These are phyloP conservation scores for Melanotaenia pygmaea DNA, from an alignment of 2,797 vertebrate genomes.

Conservation along the genomic window DNA sequence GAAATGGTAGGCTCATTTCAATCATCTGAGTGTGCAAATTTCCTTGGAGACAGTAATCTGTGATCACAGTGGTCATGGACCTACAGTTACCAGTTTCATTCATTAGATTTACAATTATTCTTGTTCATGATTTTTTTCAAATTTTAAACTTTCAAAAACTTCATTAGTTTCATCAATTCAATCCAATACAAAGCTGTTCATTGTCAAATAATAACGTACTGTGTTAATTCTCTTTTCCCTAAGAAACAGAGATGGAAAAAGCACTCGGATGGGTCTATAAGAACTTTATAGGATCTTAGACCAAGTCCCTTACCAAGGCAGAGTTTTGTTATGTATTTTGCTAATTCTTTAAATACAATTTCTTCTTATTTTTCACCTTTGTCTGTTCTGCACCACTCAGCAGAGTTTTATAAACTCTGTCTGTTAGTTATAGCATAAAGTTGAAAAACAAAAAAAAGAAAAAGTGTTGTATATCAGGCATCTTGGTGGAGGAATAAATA, in stretches of 20 bases:
- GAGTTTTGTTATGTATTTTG: no score
- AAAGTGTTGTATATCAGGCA: background rate
- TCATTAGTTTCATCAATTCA: background rate
- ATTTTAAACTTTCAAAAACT: no score
- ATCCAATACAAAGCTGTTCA: background rate
- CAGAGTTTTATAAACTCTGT: background rate
- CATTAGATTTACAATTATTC: background rate
- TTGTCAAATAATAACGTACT: background rate
- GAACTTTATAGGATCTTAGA: background rate
- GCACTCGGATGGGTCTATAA: no score
- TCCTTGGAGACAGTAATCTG: background rate
- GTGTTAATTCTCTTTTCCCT: background rate
- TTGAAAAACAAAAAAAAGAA: background rate
- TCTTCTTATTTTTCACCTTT: background rate
- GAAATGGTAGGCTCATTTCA: slow-evolving; percentile 11
- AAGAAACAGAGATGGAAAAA: background rate
- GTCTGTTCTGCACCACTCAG: background rate
- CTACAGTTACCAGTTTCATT: background rate
- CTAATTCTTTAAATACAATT: no score
- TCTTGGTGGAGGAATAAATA: no score
- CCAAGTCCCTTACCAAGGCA: background rate
- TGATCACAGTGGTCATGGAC: background rate
- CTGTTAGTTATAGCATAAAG: background rate
- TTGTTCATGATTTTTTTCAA: no score
- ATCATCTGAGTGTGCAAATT: slow-evolving; percentile 26